These are phyloP conservation scores for Gephyroberyx darwinii DNA, from an alignment of 2,797 vertebrate species.

Conservation along the genomic window DNA sequence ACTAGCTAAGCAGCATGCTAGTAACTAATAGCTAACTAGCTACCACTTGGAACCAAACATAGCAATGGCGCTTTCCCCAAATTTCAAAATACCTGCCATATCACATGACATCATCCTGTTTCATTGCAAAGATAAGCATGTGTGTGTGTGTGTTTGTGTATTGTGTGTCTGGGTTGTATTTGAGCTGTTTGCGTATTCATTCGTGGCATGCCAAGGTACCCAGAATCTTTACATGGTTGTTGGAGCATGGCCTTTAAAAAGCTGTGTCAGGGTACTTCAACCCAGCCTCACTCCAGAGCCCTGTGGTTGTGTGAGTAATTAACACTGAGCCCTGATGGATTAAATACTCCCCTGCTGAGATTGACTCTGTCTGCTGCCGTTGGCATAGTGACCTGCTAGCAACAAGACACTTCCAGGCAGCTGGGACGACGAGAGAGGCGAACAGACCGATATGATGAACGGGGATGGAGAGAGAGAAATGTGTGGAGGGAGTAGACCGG, in stretches of 20 bases:
- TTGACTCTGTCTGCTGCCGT: constrained; percentile 50
- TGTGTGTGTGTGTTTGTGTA: neutral
- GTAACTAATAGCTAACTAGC: no score
- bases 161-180: no score
- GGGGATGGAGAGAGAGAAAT: constrained; percentile 13
- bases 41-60: no score
- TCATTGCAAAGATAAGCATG: no score
- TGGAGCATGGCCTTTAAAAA: constrained; percentile 39
- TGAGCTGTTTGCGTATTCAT: constrained; percentile 4
- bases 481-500: constrained; percentile 23
- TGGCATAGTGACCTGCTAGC: constrained; percentile 50
- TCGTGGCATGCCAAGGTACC: constrained; percentile 12
- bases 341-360: constrained; percentile 65
- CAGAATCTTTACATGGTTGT: constrained; percentile 14
- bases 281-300: constrained; percentile 49
- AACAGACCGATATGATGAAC: constrained; percentile 22
- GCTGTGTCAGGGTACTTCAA: constrained; percentile 36
- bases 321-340: constrained; percentile 70
- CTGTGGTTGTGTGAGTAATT: constrained; percentile 68
- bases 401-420: constrained; percentile 34
- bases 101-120: no score
- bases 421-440: constrained; percentile 21
- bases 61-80: no score
- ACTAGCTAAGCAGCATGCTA: no score
- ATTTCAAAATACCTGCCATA: no score